phyloP scores from a whole-genome alignment of 2,888 invertebrate species.

The Polydesmus complanatus region DNA sequence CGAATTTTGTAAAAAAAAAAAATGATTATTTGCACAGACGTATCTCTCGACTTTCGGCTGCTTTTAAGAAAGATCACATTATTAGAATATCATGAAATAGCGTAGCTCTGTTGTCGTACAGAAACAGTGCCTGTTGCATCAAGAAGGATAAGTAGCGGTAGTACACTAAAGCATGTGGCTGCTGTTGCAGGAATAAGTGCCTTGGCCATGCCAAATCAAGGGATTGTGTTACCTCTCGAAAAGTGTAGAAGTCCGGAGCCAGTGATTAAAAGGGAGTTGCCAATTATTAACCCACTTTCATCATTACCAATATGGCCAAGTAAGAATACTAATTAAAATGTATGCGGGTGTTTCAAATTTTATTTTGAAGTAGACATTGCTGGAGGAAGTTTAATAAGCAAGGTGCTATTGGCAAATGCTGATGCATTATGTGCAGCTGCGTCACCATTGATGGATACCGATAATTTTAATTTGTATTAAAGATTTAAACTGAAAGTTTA shows the following conservation, averaged over 20 bases:
- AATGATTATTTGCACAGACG: neutral
- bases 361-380: slow-evolving; percentile 22
- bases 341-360: neutral
- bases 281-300: slow-evolving; percentile 80
- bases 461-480: slow-evolving; percentile 54
- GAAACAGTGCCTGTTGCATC: slow-evolving; percentile 44
- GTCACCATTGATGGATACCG: slow-evolving; percentile 87
- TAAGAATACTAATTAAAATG: slow-evolving; percentile 32
- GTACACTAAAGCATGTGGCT: slow-evolving; percentile 55
- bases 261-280: slow-evolving; percentile 36
- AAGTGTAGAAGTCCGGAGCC: slow-evolving; percentile 16
- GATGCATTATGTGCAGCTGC: slow-evolving; percentile 92
- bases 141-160: slow-evolving; percentile 78
- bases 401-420: slow-evolving; percentile 87
- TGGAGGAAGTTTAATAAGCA: slow-evolving; percentile 77
- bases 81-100: neutral
- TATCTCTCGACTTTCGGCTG: neutral
- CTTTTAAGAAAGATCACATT: neutral
- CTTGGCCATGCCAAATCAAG: slow-evolving; percentile 15
- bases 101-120: neutral
- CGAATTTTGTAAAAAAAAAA: too few relatives aligned
- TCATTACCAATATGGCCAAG: slow-evolving; percentile 76
- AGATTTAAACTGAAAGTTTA: neutral
- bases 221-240: slow-evolving; percentile 10
- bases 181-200: slow-evolving; percentile 16